These are phyloP conservation scores for Seriola quinqueradiata DNA, from an alignment of 2,113 vertebrate species.

Conservation along the genomic window DNA sequence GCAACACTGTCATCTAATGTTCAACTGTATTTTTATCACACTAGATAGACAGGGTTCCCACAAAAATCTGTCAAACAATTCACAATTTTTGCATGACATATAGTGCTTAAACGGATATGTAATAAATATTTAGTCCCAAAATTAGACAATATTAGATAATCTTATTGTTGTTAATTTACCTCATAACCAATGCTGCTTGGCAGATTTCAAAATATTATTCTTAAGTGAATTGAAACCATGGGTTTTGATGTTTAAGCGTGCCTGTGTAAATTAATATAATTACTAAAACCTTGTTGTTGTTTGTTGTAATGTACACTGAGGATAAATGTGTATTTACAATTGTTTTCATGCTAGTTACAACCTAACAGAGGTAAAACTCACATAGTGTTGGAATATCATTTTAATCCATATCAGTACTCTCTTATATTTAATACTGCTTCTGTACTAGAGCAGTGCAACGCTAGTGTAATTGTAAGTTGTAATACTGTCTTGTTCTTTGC, in stretches of 20 bases:
- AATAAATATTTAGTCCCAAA: background rate
- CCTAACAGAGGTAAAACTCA: background rate
- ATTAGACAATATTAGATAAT: background rate
- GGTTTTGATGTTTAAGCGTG: background rate
- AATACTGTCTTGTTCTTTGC: constrained; percentile 57
- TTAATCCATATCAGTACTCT: background rate
- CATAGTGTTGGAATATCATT: background rate
- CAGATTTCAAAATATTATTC: no score
- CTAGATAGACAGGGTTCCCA: background rate
- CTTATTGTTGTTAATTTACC: no score
- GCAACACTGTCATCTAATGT: background rate
- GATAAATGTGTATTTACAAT: background rate
- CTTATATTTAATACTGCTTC: no score
- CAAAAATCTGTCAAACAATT: background rate
- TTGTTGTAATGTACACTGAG: background rate
- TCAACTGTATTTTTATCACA: background rate
- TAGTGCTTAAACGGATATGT: background rate
- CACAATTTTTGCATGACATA: background rate
- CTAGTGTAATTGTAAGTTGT: background rate
- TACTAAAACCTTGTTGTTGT: background rate
- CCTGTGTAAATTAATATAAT: background rate
- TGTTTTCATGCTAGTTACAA: background rate
- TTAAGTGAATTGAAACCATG: background rate
- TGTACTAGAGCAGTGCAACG: background rate
- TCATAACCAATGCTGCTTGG: no score